phyloP scores from a whole-genome alignment of 2,113 vertebrate species.

The Aphyosemion australe region DNA sequence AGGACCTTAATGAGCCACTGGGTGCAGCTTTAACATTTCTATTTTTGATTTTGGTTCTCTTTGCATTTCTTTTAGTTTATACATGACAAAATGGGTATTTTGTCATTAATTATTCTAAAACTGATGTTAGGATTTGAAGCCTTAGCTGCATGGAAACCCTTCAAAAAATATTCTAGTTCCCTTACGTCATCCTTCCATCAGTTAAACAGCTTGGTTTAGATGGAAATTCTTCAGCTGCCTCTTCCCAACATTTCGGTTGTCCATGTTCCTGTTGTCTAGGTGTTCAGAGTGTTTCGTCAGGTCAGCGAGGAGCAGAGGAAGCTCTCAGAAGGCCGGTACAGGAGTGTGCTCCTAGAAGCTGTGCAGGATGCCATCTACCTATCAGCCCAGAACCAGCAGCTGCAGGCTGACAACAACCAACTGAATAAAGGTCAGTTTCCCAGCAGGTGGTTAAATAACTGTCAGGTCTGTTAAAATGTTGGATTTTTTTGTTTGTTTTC shows the following conservation, averaged over 20 bases:
- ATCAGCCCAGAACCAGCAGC: conserved; percentile 79
- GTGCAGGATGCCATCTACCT: conserved; percentile 78
- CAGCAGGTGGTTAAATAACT: background rate
- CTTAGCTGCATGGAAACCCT: no score
- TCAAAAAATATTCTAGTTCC: no score
- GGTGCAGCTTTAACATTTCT: no score
- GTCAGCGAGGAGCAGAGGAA: conserved; percentile 79
- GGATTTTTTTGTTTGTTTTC: background rate
- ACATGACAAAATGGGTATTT: no score
- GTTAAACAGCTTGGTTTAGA: no score
- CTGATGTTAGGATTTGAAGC: no score
- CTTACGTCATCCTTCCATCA: no score
- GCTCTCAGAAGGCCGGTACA: conserved; percentile 72
- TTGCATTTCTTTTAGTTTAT: no score
- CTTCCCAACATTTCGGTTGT: background rate
- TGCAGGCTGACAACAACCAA: conserved; percentile 68
- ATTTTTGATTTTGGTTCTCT: no score
- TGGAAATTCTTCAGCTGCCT: background rate
- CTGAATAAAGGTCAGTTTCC: conserved; percentile 43
- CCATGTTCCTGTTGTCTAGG: conserved; percentile 58
- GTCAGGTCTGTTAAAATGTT: background rate
- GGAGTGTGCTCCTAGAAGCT: conserved; percentile 75
- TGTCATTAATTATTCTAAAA: no score
- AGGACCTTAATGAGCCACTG: background rate
- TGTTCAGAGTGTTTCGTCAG: conserved; percentile 80